Evolutionary conservation across 1,140 invertebrate species (phyloP).

Genomic region (Lepidurus packardi): DNA sequence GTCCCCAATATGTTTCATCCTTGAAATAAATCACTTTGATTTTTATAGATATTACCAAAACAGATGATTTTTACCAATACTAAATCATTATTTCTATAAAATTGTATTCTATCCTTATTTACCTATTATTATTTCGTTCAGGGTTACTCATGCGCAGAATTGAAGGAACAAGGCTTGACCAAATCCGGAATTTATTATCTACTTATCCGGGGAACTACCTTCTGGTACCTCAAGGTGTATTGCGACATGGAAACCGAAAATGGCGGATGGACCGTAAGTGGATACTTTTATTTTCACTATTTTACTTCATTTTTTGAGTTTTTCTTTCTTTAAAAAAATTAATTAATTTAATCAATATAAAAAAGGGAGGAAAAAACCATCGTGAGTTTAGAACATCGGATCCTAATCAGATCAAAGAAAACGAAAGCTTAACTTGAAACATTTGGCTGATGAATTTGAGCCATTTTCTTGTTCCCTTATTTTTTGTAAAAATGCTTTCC

Average conservation of each 20-base stretch:
- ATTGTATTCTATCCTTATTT: too few relatives aligned
- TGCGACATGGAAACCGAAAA: slow-evolving; percentile 85
- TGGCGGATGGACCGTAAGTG: slow-evolving; percentile 87
- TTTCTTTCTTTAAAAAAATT: too few relatives aligned
- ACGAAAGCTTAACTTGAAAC: slow-evolving; percentile 22
- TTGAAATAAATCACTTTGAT: too few relatives aligned
- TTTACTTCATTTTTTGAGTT: neutral
- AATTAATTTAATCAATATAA: too few relatives aligned
- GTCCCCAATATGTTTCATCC: too few relatives aligned
- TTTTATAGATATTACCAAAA: too few relatives aligned
- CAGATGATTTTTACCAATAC: too few relatives aligned
- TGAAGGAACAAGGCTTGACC: slow-evolving; percentile 72
- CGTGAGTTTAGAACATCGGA: too few relatives aligned
- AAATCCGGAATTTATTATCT: slow-evolving; percentile 82
- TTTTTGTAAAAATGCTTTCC: too few relatives aligned
- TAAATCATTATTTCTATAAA: too few relatives aligned
- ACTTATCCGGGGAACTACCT: slow-evolving; percentile 76
- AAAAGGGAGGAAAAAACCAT: too few relatives aligned
- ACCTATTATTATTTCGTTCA: slow-evolving; percentile 29
- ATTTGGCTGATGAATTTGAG: neutral
- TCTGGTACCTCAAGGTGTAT: slow-evolving; percentile 85
- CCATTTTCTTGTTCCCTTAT: neutral
- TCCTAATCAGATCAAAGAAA: too few relatives aligned
- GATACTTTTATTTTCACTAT: neutral
- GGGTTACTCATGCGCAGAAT: slow-evolving; percentile 79